Evolutionary conservation across 2,797 vertebrate genomes (phyloP).

Genomic region (Eulemur albifrons): DNA sequence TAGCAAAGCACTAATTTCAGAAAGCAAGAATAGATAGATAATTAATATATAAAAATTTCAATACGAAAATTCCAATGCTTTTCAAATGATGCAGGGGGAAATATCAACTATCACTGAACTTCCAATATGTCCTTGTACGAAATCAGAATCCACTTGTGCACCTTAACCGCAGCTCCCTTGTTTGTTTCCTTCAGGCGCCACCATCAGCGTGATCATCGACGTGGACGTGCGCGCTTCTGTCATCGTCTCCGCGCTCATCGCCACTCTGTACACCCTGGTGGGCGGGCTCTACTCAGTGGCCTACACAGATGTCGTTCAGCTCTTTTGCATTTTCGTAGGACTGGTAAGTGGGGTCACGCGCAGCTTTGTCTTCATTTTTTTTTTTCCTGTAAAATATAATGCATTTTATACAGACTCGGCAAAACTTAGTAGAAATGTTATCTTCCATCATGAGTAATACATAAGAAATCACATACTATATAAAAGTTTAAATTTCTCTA

Average conservation of each 20-base stretch:
- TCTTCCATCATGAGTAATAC: not conserved
- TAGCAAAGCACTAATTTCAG: not conserved
- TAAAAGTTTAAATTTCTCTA: not conserved
- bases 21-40: not conserved
- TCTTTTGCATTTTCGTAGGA: slow-evolving; percentile 97
- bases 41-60: not conserved
- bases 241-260: slow-evolving; percentile 94
- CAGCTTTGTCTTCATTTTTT: not conserved
- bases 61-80: not conserved
- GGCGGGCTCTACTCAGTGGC: slow-evolving; percentile 97
- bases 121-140: not conserved
- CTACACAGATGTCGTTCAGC: slow-evolving; percentile 97
- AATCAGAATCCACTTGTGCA: not conserved
- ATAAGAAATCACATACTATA: not conserved
- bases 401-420: not conserved
- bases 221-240: slow-evolving; percentile 93
- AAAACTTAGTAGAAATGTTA: not conserved
- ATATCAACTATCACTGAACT: not conserved
- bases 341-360: slow-evolving; percentile 88
- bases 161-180: not conserved
- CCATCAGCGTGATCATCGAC: slow-evolving; percentile 96
- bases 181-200: slow-evolving; percentile 90
- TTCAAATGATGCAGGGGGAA: no score
- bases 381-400: not conserved
- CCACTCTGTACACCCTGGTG: slow-evolving; percentile 94